A percentile compares a stretch with the other conserved stretches of the same genome.
Evolutionary conservation across 2,888 invertebrate species (phyloP).

Genomic region (Andrena hattorfiana): DNA sequence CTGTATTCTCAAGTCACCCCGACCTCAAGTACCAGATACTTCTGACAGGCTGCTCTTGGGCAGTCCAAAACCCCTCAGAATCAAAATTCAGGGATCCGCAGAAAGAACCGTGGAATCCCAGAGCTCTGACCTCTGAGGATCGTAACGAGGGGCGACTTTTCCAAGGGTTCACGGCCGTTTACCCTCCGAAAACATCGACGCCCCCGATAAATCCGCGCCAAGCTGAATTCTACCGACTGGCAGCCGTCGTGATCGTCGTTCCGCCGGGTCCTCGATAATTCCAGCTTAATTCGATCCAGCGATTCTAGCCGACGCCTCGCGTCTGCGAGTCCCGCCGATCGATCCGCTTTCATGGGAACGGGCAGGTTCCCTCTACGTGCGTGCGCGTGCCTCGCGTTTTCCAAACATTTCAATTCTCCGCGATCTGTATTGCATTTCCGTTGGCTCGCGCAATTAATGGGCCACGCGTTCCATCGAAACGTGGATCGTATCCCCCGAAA

Average conservation of each 20-base stretch:
- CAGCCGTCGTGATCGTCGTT: constrained; percentile 1
- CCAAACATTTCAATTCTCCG: no score
- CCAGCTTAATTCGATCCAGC: constrained; percentile 1
- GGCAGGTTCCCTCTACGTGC: no score
- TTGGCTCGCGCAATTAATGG: no score
- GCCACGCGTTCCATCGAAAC: no score
- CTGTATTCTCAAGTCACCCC: no score
- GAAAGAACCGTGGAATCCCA: background rate
- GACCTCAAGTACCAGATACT: no score
- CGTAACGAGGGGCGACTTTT: constrained; percentile 42
- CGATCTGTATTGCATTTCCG: no score
- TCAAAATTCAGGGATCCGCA: background rate
- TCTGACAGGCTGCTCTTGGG: no score
- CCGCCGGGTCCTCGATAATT: constrained; percentile 4
- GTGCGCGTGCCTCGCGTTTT: background rate
- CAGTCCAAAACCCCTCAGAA: background rate
- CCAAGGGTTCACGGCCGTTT: constrained; percentile 14
- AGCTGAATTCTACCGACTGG: constrained; percentile 34
- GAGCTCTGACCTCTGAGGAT: constrained; percentile 31
- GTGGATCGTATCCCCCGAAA: no score
- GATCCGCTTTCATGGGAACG: background rate
- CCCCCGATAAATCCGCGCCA: constrained; percentile 57
- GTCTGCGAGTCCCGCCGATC: background rate
- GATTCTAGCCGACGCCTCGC: background rate
- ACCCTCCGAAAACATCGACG: constrained; percentile 29